phyloP scores from a whole-genome alignment of 2,797 vertebrate genomes.

The Fistularia tabacaria region DNA sequence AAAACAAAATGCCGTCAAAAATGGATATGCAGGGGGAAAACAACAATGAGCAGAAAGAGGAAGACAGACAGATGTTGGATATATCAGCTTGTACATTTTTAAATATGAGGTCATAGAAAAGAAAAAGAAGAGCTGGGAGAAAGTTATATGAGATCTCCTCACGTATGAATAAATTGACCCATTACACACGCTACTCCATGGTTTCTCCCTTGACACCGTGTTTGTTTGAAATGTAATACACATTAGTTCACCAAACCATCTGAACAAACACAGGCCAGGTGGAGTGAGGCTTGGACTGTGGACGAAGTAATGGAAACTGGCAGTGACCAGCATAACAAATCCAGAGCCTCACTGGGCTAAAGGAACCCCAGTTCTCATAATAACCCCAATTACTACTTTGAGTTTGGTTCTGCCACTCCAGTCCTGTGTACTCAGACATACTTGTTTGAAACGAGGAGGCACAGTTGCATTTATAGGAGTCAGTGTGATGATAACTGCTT shows the following conservation, averaged over 20 bases:
- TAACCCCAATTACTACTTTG: slow-evolving; percentile 24
- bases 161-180: slow-evolving; percentile 22
- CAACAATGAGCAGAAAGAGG: too few relatives aligned
- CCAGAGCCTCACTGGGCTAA: slow-evolving; percentile 42
- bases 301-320: slow-evolving; percentile 63
- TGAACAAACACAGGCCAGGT: slow-evolving; percentile 44
- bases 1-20: too few relatives aligned
- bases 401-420: slow-evolving; percentile 8
- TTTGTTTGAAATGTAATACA: slow-evolving; percentile 46
- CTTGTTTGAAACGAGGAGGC: slow-evolving; percentile 5
- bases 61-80: too few relatives aligned
- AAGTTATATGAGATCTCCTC: slow-evolving; percentile 4
- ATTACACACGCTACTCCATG: slow-evolving; percentile 32
- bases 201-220: slow-evolving; percentile 34
- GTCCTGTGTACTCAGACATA: background rate
- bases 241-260: slow-evolving; percentile 45
- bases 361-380: slow-evolving; percentile 45
- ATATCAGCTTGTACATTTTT: background rate
- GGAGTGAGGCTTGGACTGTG: slow-evolving; percentile 40
- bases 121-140: background rate
- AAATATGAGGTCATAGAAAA: background rate
- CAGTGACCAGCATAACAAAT: slow-evolving; percentile 43
- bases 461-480: slow-evolving; percentile 1
- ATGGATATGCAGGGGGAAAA: too few relatives aligned
- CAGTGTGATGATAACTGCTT: too few relatives aligned